Conservation (phyloP, 2,113 vertebrate genomes). For the Haemorhous mexicanus region DNA sequence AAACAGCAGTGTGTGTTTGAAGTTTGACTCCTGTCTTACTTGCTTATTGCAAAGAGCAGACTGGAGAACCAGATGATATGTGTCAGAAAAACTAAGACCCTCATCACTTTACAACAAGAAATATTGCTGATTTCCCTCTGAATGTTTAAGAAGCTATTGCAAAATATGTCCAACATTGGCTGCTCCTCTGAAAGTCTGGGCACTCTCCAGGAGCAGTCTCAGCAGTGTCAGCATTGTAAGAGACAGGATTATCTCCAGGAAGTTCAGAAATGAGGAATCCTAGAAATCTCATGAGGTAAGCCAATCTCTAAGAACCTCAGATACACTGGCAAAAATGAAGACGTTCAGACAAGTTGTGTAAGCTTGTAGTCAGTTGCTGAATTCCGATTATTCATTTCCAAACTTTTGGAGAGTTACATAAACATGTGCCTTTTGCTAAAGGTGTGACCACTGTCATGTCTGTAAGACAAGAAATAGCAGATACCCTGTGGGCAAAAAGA, state of each 20-base stretch:
- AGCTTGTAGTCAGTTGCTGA: background rate
- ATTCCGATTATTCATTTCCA: background rate
- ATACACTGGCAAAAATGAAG: background rate
- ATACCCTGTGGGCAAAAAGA: background rate
- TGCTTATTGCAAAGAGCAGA: background rate
- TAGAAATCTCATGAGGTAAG: background rate
- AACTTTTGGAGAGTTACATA: background rate
- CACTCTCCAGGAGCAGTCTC: background rate
- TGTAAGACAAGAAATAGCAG: background rate
- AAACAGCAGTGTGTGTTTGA: background rate
- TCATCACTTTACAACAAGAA: background rate
- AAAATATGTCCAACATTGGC: background rate
- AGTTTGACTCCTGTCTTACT: background rate
- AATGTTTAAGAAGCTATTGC: background rate
- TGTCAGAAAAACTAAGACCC: background rate
- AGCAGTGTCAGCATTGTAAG: background rate
- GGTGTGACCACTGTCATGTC: background rate
- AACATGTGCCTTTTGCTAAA: background rate
- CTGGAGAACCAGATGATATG: background rate
- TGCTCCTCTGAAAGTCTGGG: background rate
- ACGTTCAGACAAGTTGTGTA: background rate
- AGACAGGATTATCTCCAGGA: background rate
- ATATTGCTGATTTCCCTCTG: background rate
- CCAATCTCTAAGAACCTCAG: background rate
- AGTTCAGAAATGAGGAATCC: background rate